phyloP scores from a whole-genome alignment of 2,888 invertebrate species.

The Cybosia mesomella region DNA sequence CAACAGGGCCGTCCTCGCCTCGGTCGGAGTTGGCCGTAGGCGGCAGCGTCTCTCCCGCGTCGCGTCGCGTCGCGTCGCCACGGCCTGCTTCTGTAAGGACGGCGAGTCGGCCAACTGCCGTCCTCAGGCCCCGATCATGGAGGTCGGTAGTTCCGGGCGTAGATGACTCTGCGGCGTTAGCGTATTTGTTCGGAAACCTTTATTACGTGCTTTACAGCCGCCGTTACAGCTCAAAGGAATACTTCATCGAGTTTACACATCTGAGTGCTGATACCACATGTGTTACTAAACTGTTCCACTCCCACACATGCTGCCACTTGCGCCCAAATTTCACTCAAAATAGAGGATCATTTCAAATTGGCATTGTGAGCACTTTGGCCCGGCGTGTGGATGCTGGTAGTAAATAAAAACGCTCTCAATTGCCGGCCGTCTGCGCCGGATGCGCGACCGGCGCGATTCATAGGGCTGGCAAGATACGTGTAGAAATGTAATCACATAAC shows the following conservation, averaged over 20 bases:
- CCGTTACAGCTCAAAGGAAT: not conserved
- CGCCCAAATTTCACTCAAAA: slow-evolving; percentile 27
- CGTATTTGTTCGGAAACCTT: not conserved
- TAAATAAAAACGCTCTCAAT: slow-evolving; percentile 54
- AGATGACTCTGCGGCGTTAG: too few relatives aligned
- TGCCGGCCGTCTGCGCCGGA: slow-evolving; percentile 55
- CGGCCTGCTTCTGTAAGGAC: too few relatives aligned
- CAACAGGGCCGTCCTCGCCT: too few relatives aligned
- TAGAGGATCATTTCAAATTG: slow-evolving; percentile 49
- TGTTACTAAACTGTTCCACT: not conserved
- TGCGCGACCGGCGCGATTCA: slow-evolving; percentile 32
- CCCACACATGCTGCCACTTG: not conserved
- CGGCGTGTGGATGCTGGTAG: slow-evolving; percentile 39
- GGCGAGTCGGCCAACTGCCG: too few relatives aligned
- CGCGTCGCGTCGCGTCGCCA: too few relatives aligned
- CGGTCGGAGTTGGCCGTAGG: too few relatives aligned
- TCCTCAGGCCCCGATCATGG: too few relatives aligned
- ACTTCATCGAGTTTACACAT: not conserved
- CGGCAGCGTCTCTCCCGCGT: too few relatives aligned
- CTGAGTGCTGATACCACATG: not conserved
- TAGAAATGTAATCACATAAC: not conserved
- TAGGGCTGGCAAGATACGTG: slow-evolving; percentile 26
- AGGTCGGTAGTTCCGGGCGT: too few relatives aligned
- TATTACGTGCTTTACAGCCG: not conserved
- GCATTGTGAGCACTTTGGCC: slow-evolving; percentile 52